A percentile compares a stretch with the other conserved stretches of the same genome.
phyloP scores from a whole-genome alignment of 2,797 vertebrate genomes.

The Anisognathus igniventris region DNA sequence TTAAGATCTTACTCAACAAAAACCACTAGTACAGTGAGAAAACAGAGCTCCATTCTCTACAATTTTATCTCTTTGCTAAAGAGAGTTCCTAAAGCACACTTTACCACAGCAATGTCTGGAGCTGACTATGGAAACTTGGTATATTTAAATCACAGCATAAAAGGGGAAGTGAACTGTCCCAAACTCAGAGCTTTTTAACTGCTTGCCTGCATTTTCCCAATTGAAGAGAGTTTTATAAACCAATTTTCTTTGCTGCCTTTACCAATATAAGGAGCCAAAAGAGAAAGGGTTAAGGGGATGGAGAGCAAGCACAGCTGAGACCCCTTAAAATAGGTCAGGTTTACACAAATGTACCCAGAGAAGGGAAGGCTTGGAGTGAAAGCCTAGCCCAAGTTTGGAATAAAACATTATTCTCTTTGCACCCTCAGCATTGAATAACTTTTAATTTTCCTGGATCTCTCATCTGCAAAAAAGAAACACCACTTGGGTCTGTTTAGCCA shows the following conservation, averaged over 20 bases:
- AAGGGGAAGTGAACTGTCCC: background rate
- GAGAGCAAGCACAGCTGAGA: constrained; percentile 23
- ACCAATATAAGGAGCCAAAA: background rate
- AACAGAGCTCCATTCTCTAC: background rate
- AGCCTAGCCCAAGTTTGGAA: background rate
- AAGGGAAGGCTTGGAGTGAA: background rate
- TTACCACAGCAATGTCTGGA: background rate
- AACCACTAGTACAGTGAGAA: background rate
- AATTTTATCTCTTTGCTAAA: background rate
- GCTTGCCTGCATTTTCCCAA: background rate
- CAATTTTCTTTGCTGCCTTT: background rate
- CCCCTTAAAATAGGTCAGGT: constrained; percentile 18
- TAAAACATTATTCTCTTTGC: background rate
- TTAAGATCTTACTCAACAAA: background rate
- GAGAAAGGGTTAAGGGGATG: constrained; percentile 25
- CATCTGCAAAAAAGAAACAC: background rate
- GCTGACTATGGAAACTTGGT: constrained; percentile 12
- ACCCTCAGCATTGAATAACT: background rate
- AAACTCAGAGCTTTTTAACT: constrained; percentile 3
- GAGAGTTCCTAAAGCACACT: background rate
- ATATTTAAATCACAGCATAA: background rate
- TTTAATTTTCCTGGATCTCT: background rate
- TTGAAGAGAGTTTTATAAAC: background rate
- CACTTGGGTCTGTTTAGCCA: background rate
- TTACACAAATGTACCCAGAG: background rate